These are phyloP conservation scores for Sweltsa coloradensis DNA, from an alignment of 1,140 invertebrate species.

Conservation along the genomic window DNA sequence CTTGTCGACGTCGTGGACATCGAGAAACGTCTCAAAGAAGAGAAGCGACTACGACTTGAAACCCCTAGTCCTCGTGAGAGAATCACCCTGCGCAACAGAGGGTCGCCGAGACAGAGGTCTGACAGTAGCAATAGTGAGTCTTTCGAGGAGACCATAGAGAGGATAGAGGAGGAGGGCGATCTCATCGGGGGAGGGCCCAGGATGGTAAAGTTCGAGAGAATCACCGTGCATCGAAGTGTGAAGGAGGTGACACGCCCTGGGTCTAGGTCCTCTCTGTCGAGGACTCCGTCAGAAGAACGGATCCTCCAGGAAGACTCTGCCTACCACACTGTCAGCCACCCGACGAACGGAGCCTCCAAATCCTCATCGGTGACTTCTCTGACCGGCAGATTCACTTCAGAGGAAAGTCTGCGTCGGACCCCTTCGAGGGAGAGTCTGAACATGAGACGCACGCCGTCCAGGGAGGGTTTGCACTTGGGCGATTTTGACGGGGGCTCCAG, in stretches of 20 bases:
- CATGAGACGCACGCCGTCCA: conserved; percentile 17
- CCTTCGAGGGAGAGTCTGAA: conserved; percentile 21
- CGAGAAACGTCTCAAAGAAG: conserved; percentile 39
- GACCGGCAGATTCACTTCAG: conserved; percentile 40
- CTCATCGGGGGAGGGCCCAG: conserved; percentile 38
- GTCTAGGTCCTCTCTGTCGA: neutral
- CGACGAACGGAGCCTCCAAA: conserved; percentile 23
- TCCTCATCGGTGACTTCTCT: conserved; percentile 36
- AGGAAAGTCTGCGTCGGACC: conserved; percentile 34
- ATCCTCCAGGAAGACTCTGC: conserved; percentile 37
- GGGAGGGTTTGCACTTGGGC: too few relatives aligned
- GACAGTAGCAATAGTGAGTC: conserved; percentile 24
- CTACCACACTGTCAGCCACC: conserved; percentile 33
- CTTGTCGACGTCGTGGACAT: conserved; percentile 43
- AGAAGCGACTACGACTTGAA: conserved; percentile 36
- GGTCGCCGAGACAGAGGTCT: conserved; percentile 35
- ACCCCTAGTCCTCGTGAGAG: conserved; percentile 37
- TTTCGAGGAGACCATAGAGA: conserved; percentile 42
- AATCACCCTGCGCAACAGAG: conserved; percentile 40
- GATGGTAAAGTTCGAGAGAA: conserved; percentile 52
- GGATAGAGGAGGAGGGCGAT: conserved; percentile 47
- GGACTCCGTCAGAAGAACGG: conserved; percentile 40
- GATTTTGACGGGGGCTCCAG: neutral
- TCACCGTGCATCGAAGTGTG: conserved; percentile 43
- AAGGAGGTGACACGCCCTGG: conserved; percentile 30